Evolutionary conservation across 1,140 invertebrate species (phyloP).

Genomic region (Drosophila parabipectinata): DNA sequence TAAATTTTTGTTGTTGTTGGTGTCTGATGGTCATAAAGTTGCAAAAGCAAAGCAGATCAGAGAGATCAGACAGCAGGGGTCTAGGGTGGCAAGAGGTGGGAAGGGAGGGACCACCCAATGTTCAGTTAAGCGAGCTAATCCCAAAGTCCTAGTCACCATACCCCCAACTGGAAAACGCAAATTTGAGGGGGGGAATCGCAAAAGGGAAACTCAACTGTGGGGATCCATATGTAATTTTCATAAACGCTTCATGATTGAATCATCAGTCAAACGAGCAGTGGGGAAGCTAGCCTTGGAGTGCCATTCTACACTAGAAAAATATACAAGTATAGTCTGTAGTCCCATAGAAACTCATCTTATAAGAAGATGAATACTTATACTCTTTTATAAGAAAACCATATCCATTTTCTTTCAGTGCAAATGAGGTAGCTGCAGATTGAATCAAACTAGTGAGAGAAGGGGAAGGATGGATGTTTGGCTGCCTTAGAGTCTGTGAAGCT

Average conservation of each 20-base stretch:
- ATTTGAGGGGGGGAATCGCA: background rate
- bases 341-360: no score
- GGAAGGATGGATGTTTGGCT: constrained; percentile 3
- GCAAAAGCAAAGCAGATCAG: constrained; percentile 8
- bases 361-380: no score
- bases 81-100: background rate
- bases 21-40: constrained; percentile 25
- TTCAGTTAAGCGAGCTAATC: constrained; percentile 17
- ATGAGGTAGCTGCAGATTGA: constrained; percentile 1
- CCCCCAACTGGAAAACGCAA: background rate
- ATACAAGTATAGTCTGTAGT: no score
- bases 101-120: constrained; percentile 29
- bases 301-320: constrained; percentile 5
- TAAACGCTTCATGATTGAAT: constrained; percentile 59
- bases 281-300: constrained; percentile 1
- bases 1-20: constrained; percentile 17
- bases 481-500: constrained; percentile 18
- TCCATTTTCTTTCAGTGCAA: constrained; percentile 1
- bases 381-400: no score
- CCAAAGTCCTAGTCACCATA: background rate
- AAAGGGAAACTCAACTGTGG: constrained; percentile 20
- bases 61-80: background rate
- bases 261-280: constrained; percentile 41
- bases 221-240: constrained; percentile 52
- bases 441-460: background rate